phyloP scores from a whole-genome alignment of 2,797 vertebrate species.

The Gadopsis marmoratus region DNA sequence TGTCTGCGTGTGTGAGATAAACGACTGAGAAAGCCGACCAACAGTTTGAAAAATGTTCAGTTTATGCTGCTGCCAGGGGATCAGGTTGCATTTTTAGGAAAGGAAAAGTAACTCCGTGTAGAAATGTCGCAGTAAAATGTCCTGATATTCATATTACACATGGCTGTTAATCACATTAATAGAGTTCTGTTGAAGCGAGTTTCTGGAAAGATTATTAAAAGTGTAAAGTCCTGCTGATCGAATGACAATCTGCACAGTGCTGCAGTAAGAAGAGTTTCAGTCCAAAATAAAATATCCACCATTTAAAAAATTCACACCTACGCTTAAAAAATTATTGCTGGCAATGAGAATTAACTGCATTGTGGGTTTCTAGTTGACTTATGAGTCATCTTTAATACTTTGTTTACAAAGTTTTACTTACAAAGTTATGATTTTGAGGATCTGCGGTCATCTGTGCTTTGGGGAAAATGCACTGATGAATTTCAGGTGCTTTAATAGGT shows the following conservation, averaged over 20 bases:
- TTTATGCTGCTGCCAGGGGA: slow-evolving; percentile 42
- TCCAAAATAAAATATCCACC: slow-evolving; percentile 34
- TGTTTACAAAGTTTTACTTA: slow-evolving; percentile 49
- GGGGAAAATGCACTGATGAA: not conserved
- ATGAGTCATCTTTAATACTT: slow-evolving; percentile 58
- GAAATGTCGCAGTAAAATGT: slow-evolving; percentile 37
- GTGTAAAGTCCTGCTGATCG: slow-evolving; percentile 34
- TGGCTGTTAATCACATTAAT: slow-evolving; percentile 48
- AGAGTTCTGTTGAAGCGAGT: slow-evolving; percentile 18
- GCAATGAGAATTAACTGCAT: slow-evolving; percentile 39
- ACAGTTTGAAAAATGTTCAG: slow-evolving; percentile 40
- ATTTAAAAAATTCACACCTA: slow-evolving; percentile 54
- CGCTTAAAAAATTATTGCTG: slow-evolving; percentile 35
- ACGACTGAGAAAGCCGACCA: slow-evolving; percentile 33
- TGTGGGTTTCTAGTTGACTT: slow-evolving; percentile 52
- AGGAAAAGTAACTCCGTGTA: slow-evolving; percentile 44
- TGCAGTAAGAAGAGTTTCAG: slow-evolving; percentile 25
- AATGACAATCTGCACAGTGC: slow-evolving; percentile 12
- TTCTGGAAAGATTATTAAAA: slow-evolving; percentile 43
- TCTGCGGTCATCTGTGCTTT: slow-evolving; percentile 18
- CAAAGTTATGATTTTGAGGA: slow-evolving; percentile 34
- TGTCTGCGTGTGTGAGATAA: not conserved
- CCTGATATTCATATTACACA: slow-evolving; percentile 29
- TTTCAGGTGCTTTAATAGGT: slow-evolving; percentile 20
- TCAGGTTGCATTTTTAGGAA: slow-evolving; percentile 44